Evolutionary conservation across 2,888 invertebrate genomes (phyloP).

Genomic region (Pilophorus perplexus): DNA sequence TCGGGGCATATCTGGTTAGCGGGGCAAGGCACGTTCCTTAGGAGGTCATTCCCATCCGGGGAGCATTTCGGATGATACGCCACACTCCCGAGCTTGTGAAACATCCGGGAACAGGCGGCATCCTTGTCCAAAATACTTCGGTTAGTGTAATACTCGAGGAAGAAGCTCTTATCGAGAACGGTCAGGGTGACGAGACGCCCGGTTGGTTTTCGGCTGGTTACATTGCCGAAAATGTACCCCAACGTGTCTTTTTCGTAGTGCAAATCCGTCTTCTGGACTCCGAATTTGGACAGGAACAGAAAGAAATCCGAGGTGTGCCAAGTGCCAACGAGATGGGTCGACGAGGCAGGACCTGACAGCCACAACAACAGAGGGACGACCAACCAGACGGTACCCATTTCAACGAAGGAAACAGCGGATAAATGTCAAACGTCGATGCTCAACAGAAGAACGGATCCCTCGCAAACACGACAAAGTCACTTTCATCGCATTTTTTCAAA

Average conservation of each 20-base stretch:
- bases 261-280: constrained; percentile 91
- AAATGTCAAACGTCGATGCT: too few relatives aligned
- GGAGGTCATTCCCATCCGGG: constrained; percentile 64
- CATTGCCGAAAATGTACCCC: constrained; percentile 95
- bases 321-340: constrained; percentile 60
- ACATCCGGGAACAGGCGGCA: constrained; percentile 80
- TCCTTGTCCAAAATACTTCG: constrained; percentile 65
- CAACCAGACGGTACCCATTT: too few relatives aligned
- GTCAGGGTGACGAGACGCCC: constrained; percentile 70
- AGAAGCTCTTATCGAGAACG: constrained; percentile 84
- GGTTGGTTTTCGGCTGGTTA: constrained; percentile 68
- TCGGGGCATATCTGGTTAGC: constrained; percentile 74
- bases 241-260: constrained; percentile 80
- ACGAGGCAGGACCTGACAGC: constrained; percentile 2
- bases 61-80: constrained; percentile 85
- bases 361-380: too few relatives aligned
- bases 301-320: constrained; percentile 74
- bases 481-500: too few relatives aligned
- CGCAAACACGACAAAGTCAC: too few relatives aligned
- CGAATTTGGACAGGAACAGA: constrained; percentile 90
- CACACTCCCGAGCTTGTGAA: constrained; percentile 73
- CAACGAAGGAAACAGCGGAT: too few relatives aligned
- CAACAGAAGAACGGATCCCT: too few relatives aligned
- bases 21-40: constrained; percentile 83
- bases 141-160: constrained; percentile 86